Evolutionary conservation across 2,113 vertebrate genomes (phyloP).

Genomic region (Lepus europaeus): DNA sequence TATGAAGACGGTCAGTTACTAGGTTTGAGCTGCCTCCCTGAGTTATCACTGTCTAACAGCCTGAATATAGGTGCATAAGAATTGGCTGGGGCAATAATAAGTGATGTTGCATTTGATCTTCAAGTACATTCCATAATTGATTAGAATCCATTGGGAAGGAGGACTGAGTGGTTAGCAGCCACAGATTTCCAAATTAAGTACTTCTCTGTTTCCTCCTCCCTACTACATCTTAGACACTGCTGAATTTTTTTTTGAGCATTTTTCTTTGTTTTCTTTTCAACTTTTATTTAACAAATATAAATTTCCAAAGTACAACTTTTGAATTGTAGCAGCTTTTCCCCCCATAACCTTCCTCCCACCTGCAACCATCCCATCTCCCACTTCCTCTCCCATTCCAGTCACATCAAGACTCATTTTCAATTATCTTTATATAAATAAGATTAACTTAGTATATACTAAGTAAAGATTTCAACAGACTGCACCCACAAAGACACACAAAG

Average conservation of each 20-base stretch:
- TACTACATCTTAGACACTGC: neutral
- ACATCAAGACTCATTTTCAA: too few species aligned
- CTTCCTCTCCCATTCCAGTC: too few species aligned
- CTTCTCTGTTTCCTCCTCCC: neutral
- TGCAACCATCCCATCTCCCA: too few species aligned
- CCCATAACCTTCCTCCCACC: too few species aligned
- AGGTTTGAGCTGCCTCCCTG: neutral
- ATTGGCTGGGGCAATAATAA: accelerated
- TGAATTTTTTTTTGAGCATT: neutral
- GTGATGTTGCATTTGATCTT: neutral
- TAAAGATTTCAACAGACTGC: too few species aligned
- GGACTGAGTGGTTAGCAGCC: neutral
- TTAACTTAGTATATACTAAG: too few species aligned
- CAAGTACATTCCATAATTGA: neutral
- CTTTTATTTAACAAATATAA: too few species aligned
- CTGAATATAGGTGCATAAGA: neutral
- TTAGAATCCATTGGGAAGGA: neutral
- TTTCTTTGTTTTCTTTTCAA: too few species aligned
- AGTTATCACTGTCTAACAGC: neutral
- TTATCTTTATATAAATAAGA: too few species aligned
- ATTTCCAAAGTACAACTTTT: too few species aligned
- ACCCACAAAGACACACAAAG: too few species aligned
- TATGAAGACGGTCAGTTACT: neutral
- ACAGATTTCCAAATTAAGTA: neutral
- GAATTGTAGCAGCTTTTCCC: too few species aligned